Percentiles rank a stretch among this genome's conserved stretches.
Evolutionary conservation across 1,140 invertebrate species (phyloP).

Genomic region (Tribolium castaneum): DNA sequence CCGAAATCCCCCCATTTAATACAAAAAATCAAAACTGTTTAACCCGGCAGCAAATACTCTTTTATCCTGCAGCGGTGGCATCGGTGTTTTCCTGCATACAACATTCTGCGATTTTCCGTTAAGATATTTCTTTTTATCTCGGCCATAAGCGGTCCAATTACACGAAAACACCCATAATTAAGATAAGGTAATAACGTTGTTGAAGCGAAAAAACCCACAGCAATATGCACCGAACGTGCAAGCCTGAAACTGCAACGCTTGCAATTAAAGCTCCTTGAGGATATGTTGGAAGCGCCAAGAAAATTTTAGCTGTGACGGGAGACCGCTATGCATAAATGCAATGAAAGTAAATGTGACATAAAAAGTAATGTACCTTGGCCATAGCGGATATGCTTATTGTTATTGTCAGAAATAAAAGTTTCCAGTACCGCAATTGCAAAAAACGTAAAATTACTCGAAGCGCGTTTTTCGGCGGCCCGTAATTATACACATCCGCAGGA

Average conservation of each 20-base stretch:
- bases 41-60: not conserved
- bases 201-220: not conserved
- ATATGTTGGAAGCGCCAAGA: not conserved
- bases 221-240: not conserved
- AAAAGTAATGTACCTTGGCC: constrained; percentile 25
- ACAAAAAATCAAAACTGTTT: no score
- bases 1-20: not conserved
- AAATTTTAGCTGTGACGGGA: not conserved
- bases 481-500: not conserved
- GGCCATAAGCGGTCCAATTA: not conserved
- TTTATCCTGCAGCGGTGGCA: not conserved
- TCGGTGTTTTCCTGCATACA: not conserved
- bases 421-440: constrained; percentile 22
- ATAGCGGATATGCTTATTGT: constrained; percentile 30
- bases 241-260: not conserved
- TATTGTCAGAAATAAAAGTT: constrained; percentile 25
- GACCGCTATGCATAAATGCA: constrained; percentile 14
- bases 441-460: not conserved
- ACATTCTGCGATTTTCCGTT: not conserved
- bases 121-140: not conserved
- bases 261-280: constrained; percentile 10
- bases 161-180: not conserved
- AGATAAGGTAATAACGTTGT: not conserved
- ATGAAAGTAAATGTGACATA: constrained; percentile 31
- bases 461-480: not conserved